A percentile compares a stretch with the other conserved stretches of the same genome.
Conservation (phyloP, 2,888 invertebrate species). For the Pyrochroa serraticornis region DNA sequence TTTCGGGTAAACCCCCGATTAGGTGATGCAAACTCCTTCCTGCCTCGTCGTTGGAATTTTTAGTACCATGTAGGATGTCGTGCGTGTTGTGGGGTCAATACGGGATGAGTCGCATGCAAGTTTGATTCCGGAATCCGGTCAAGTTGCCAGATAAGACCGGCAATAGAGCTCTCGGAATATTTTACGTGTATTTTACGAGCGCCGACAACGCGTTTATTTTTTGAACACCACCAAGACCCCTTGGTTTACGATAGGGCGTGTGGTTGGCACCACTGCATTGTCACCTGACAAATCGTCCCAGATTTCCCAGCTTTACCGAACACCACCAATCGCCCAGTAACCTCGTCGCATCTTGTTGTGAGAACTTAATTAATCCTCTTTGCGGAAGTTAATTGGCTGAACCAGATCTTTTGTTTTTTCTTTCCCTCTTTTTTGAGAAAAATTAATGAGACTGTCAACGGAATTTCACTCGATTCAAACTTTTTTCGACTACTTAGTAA, state of each 20-base stretch:
- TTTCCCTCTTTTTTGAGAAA: not conserved
- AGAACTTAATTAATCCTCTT: constrained; percentile 26
- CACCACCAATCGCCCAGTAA: too few relatives aligned
- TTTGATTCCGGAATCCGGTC: constrained; percentile 15
- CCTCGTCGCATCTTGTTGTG: too few relatives aligned
- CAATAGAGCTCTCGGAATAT: constrained; percentile 9
- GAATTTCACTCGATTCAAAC: constrained; percentile 8
- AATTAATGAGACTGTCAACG: constrained; percentile 8
- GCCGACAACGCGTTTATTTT: constrained; percentile 20
- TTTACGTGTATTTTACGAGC: constrained; percentile 22
- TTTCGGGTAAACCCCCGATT: too few relatives aligned
- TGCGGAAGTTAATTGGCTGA: constrained; percentile 6
- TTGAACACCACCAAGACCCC: constrained; percentile 2
- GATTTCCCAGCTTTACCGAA: constrained; percentile 5
- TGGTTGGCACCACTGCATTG: constrained; percentile 16
- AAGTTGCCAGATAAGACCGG: constrained; percentile 4
- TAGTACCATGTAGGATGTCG: too few relatives aligned
- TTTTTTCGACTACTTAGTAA: constrained; percentile 6
- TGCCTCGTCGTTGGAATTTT: too few relatives aligned
- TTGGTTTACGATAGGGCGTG: constrained; percentile 12
- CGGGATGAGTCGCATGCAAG: constrained; percentile 14
- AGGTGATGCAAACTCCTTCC: too few relatives aligned
- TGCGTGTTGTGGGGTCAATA: not conserved
- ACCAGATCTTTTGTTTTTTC: not conserved
- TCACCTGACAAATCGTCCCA: constrained; percentile 15